Evolutionary conservation across 2,113 vertebrate genomes (phyloP).

Genomic region (Chionodraco myersi): DNA sequence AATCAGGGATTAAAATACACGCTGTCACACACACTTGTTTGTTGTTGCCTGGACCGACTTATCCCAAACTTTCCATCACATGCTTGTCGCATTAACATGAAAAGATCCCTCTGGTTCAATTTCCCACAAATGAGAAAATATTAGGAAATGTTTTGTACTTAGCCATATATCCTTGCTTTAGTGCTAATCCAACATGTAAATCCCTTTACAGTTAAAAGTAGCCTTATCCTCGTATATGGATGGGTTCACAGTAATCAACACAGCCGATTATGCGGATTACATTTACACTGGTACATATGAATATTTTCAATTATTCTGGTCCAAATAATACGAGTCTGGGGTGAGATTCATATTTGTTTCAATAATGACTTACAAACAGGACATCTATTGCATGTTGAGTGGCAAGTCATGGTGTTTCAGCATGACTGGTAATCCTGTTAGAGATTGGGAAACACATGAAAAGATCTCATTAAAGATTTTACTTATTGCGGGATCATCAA

Average conservation of each 20-base stretch:
- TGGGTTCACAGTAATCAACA: conserved; percentile 79
- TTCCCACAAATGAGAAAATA: conserved; percentile 65
- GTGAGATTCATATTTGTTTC: conserved; percentile 66
- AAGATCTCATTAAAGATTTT: conserved; percentile 73
- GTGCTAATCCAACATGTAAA: conserved; percentile 81
- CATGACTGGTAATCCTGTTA: conserved; percentile 73
- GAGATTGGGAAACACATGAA: conserved; percentile 57
- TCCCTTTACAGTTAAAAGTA: conserved; percentile 78
- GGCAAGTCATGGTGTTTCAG: conserved; percentile 55
- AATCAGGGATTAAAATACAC: conserved; percentile 61
- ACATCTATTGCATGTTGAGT: conserved; percentile 59
- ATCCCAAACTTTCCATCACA: conserved; percentile 60
- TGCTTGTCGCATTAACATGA: conserved; percentile 43
- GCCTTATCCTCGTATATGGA: conserved; percentile 66
- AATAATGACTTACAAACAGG: conserved; percentile 61
- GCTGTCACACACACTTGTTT: conserved; percentile 60
- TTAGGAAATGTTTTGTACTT: conserved; percentile 63
- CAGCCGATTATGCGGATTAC: conserved; percentile 77
- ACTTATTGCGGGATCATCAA: conserved; percentile 61
- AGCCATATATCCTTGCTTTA: conserved; percentile 62
- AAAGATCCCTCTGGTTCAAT: conserved; percentile 46
- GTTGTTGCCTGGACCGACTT: conserved; percentile 57
- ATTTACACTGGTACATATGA: conserved; percentile 73
- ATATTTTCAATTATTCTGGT: conserved; percentile 77
- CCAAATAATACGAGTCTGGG: conserved; percentile 66